Evolutionary conservation across 2,888 invertebrate species (phyloP).

Genomic region (Cerastoderma edule): DNA sequence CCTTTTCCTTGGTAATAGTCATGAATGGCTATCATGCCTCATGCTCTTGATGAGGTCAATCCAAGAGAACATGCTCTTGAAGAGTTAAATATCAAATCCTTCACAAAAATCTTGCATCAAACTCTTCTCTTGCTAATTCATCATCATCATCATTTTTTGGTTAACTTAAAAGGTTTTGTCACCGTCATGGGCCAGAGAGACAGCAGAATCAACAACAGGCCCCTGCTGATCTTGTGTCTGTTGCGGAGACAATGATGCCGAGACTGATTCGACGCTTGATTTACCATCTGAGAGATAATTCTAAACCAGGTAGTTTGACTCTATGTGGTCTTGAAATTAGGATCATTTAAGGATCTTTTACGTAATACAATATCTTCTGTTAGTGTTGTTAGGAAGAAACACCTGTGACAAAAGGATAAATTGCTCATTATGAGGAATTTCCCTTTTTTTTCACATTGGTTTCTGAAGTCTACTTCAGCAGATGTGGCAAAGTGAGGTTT

Average conservation of each 20-base stretch:
- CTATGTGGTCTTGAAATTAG: background rate
- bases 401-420: background rate
- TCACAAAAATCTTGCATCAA: background rate
- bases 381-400: too few species aligned
- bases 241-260: conserved; percentile 97
- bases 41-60: too few species aligned
- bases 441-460: background rate
- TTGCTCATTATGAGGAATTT: background rate
- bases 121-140: too few species aligned
- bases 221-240: conserved; percentile 94
- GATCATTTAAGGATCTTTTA: background rate
- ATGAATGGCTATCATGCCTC: too few species aligned
- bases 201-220: conserved; percentile 87
- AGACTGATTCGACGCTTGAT: conserved; percentile 94
- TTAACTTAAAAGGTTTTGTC: conserved; percentile 95
- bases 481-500: background rate
- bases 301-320: conserved; percentile 66
- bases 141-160: too few species aligned
- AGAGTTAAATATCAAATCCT: background rate
- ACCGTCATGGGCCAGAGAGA: conserved; percentile 95
- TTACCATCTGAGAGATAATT: conserved; percentile 94
- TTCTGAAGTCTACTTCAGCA: background rate
- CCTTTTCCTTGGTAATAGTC: too few species aligned
- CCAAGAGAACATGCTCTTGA: too few species aligned
- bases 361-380: background rate